Evolutionary conservation across 2,113 vertebrate genomes (phyloP).

Genomic region (Rhynchopsitta pachyrhyncha): DNA sequence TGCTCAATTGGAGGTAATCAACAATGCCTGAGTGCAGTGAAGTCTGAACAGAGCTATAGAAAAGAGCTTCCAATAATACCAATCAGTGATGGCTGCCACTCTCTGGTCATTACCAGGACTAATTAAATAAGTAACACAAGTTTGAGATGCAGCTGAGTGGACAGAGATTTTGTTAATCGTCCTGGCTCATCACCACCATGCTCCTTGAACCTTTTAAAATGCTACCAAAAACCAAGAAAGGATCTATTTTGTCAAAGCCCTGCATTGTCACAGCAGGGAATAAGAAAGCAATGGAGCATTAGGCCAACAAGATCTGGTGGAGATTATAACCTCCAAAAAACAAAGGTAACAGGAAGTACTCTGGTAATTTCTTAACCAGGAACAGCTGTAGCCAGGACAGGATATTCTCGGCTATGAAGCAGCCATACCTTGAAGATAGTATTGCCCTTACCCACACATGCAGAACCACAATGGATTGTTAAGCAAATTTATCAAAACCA

Average conservation of each 20-base stretch:
- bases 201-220: background rate
- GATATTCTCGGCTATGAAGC: background rate
- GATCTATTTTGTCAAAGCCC: background rate
- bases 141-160: background rate
- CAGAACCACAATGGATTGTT: background rate
- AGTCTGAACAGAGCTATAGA: background rate
- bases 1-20: background rate
- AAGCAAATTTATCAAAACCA: background rate
- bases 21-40: background rate
- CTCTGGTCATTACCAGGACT: background rate
- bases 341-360: background rate
- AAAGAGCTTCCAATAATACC: background rate
- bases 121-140: background rate
- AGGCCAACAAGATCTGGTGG: background rate
- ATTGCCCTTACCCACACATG: background rate
- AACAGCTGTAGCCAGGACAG: background rate
- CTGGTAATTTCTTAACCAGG: background rate
- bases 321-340: background rate
- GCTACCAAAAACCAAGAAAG: background rate
- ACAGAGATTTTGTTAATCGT: background rate
- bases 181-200: background rate
- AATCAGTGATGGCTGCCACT: background rate
- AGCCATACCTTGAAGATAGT: background rate
- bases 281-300: background rate
- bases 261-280: background rate